Conservation (phyloP, 2,797 vertebrate genomes). For the Parotocinclus haroldoi region DNA sequence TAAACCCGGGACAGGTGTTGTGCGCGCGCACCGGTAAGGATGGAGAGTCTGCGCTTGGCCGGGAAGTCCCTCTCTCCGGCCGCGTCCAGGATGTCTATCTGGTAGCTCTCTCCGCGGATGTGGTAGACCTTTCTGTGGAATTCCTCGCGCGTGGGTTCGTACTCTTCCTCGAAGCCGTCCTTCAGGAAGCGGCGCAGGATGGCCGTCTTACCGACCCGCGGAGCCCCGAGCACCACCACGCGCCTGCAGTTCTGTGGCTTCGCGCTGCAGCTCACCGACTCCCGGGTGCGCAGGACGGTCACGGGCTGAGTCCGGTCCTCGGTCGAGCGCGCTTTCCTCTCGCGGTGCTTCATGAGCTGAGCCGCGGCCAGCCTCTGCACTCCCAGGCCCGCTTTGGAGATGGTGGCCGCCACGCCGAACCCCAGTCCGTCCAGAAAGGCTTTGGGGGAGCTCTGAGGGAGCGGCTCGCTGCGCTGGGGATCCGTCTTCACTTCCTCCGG, state of each 20-base stretch:
- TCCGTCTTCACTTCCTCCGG: too few species aligned
- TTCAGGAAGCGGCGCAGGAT: slow-evolving; percentile 70
- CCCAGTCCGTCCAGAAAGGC: slow-evolving; percentile 30
- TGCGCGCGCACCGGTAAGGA: slow-evolving; percentile 68
- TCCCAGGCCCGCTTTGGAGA: slow-evolving; percentile 63
- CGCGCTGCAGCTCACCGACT: slow-evolving; percentile 1
- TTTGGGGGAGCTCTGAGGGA: slow-evolving; percentile 8
- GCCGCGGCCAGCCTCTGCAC: slow-evolving; percentile 61
- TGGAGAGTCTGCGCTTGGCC: slow-evolving; percentile 74
- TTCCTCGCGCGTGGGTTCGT: slow-evolving; percentile 73
- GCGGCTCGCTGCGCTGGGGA: too few species aligned
- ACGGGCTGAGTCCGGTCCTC: too few species aligned
- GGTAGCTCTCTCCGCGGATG: slow-evolving; percentile 73
- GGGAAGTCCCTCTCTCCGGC: slow-evolving; percentile 72
- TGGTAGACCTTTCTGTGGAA: slow-evolving; percentile 73
- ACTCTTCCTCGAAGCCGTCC: slow-evolving; percentile 72
- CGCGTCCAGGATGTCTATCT: slow-evolving; percentile 74
- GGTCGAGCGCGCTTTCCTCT: too few species aligned
- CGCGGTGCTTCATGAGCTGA: slow-evolving; percentile 59
- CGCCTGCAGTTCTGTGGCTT: slow-evolving; percentile 72
- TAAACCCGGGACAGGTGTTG: too few species aligned
- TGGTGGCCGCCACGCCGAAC: slow-evolving; percentile 15
- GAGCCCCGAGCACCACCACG: slow-evolving; percentile 75
- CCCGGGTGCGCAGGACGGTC: too few species aligned
- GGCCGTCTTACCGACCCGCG: slow-evolving; percentile 74